A percentile compares a stretch with the other conserved stretches of the same genome.
Conservation (phyloP, 2,113 vertebrate genomes). For the Miniopterus natalensis region DNA sequence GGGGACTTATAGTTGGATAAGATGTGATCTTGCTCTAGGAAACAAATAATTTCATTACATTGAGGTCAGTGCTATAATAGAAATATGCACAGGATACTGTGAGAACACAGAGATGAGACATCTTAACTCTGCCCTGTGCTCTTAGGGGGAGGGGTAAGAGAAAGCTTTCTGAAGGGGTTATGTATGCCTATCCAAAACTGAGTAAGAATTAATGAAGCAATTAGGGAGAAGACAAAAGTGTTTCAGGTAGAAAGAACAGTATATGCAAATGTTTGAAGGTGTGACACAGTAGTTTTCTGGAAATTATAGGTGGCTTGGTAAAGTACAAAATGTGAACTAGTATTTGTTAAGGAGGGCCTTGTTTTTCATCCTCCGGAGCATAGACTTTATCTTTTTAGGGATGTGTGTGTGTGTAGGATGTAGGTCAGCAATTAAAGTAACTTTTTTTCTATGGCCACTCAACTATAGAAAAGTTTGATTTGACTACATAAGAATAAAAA, state of each 20-base stretch:
- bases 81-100: background rate
- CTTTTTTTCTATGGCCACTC: background rate
- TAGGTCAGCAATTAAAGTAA: background rate
- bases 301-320: constrained; percentile 4
- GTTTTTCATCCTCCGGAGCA: background rate
- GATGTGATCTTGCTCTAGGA: constrained; percentile 21
- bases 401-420: background rate
- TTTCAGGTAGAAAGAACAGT: background rate
- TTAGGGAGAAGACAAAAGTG: background rate
- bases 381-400: background rate
- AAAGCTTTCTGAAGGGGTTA: background rate
- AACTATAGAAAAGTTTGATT: constrained; percentile 28
- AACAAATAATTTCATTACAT: background rate
- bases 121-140: background rate
- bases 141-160: background rate
- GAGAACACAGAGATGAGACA: background rate
- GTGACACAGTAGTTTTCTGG: background rate
- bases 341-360: background rate
- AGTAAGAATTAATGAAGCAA: constrained; percentile 42
- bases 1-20: background rate
- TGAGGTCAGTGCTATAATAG: background rate
- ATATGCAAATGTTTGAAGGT: constrained; percentile 32
- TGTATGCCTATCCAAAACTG: background rate
- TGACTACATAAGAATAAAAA: background rate
- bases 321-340: background rate